Conservation (phyloP, 2,888 invertebrate species). For the Caenorhabditis macrosperma region DNA sequence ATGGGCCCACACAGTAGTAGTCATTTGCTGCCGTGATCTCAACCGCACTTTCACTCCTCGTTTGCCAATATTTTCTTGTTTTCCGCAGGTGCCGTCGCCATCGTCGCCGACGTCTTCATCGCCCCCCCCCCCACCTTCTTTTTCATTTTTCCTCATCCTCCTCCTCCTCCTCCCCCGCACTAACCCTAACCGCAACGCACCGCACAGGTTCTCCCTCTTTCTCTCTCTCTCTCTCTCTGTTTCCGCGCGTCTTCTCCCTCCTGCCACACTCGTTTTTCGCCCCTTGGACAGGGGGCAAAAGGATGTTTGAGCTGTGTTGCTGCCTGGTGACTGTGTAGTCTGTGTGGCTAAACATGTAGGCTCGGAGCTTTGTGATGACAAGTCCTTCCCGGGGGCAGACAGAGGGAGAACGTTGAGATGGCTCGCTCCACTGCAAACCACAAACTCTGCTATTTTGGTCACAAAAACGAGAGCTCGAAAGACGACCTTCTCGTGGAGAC, state of each 20-base stretch:
- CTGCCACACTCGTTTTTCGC: constrained; percentile 1
- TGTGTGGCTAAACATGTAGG: constrained; percentile 16
- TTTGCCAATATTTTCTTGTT: constrained; percentile 53
- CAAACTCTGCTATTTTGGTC: not conserved
- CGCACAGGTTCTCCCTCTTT: constrained; percentile 20
- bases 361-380: not conserved
- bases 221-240: not conserved
- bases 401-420: no score
- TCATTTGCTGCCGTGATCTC: constrained; percentile 32
- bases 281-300: not conserved
- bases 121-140: not conserved
- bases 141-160: not conserved
- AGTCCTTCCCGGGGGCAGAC: no score
- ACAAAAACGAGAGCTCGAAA: constrained; percentile 16
- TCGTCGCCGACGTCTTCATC: constrained; percentile 22
- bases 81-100: constrained; percentile 26
- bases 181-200: constrained; percentile 20
- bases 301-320: not conserved
- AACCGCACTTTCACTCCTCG: constrained; percentile 31
- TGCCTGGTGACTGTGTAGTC: constrained; percentile 5
- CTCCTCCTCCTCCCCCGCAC: not conserved
- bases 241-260: constrained; percentile 2
- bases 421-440: not conserved
- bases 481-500: constrained; percentile 28
- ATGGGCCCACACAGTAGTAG: not conserved